These are phyloP conservation scores for Drosophila cardini DNA, from an alignment of 1,140 invertebrate genomes.

Conservation along the genomic window DNA sequence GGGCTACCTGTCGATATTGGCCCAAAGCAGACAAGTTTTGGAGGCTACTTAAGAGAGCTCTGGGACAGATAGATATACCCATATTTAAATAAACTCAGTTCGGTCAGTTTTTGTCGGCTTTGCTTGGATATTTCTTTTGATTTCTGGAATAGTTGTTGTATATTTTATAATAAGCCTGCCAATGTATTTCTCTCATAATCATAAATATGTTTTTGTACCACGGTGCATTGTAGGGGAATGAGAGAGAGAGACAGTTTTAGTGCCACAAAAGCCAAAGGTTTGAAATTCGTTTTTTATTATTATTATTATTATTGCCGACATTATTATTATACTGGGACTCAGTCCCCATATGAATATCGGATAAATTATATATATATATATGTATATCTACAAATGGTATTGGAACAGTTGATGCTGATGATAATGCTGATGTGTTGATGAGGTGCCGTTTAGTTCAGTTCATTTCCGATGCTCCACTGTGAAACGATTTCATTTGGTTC, in stretches of 20 bases:
- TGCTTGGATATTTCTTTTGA: conserved; percentile 74
- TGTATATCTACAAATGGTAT: not conserved
- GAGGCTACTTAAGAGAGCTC: conserved; percentile 65
- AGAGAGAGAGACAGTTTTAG: conserved; percentile 13
- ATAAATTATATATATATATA: conserved; percentile 32
- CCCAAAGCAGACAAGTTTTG: conserved; percentile 32
- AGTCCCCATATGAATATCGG: conserved; percentile 5
- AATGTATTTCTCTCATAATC: conserved; percentile 79
- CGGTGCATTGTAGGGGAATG: conserved; percentile 21
- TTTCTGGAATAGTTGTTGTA: conserved; percentile 79
- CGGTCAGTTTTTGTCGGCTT: conserved; percentile 60
- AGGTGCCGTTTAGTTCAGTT: conserved; percentile 74
- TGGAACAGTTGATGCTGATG: conserved; percentile 29
- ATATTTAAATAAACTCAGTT: conserved; percentile 72
- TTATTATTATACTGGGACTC: conserved; percentile 28
- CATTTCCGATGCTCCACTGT: conserved; percentile 53
- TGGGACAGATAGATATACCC: conserved; percentile 51
- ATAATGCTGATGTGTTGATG: conserved; percentile 83
- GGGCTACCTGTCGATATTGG: conserved; percentile 80
- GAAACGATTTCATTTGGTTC: conserved; percentile 53
- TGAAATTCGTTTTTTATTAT: conserved; percentile 36
- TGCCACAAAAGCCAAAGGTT: conserved; percentile 41
- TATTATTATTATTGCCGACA: conserved; percentile 44
- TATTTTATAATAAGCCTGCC: conserved; percentile 79
- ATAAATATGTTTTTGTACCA: conserved; percentile 75